Conservation (phyloP, 2,797 vertebrate genomes). For the Acanthornis magna region DNA sequence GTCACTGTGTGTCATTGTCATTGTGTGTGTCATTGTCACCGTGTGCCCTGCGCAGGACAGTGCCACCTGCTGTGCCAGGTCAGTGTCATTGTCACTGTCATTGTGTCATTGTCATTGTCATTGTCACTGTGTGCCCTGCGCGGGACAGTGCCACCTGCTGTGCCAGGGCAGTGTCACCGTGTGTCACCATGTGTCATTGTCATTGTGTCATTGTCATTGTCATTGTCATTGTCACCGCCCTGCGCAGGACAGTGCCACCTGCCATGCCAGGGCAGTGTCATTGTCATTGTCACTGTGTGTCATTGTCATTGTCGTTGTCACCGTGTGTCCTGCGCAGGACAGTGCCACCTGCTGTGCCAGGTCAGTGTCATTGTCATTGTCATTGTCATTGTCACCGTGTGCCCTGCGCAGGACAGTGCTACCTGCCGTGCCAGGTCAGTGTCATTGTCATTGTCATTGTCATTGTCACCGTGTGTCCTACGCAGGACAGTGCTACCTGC, state of each 20-base stretch:
- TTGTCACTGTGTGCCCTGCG: too few relatives aligned
- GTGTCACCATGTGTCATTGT: too few relatives aligned
- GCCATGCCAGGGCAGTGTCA: slow-evolving; percentile 83
- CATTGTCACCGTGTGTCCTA: not conserved
- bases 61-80: slow-evolving; percentile 85
- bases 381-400: too few relatives aligned
- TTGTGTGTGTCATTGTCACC: too few relatives aligned
- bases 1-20: too few relatives aligned
- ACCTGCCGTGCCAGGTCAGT: slow-evolving; percentile 86
- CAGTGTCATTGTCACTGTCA: slow-evolving; percentile 62
- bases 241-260: slow-evolving; percentile 29
- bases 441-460: slow-evolving; percentile 63
- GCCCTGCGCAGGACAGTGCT: slow-evolving; percentile 36
- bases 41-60: slow-evolving; percentile 36
- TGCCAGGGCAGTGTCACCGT: not conserved
- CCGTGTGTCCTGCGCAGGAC: too few relatives aligned
- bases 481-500: not conserved
- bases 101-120: too few relatives aligned
- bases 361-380: not conserved
- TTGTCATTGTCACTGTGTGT: not conserved
- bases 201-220: too few relatives aligned
- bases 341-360: not conserved
- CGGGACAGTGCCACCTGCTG: too few relatives aligned
- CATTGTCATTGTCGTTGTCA: too few relatives aligned
- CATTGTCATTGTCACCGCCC: slow-evolving; percentile 63